Conservation (phyloP, 2,113 vertebrate species). For the Cyphomyrus plagiostoma region DNA sequence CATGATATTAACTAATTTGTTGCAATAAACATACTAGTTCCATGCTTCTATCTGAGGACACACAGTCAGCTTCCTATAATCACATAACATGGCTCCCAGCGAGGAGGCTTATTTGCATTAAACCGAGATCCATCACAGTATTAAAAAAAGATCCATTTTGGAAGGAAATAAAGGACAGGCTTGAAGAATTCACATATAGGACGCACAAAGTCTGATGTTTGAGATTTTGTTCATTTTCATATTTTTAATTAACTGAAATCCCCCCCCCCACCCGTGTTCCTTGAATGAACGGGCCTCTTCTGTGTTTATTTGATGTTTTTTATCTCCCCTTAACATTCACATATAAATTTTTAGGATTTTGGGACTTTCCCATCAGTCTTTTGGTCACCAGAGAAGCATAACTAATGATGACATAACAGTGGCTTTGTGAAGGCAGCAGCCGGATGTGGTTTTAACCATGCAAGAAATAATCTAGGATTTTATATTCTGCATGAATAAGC, state of each 20-base stretch:
- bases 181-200: slow-evolving; percentile 33
- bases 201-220: slow-evolving; percentile 41
- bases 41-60: neutral
- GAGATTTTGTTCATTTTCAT: slow-evolving; percentile 66
- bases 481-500: slow-evolving; percentile 62
- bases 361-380: slow-evolving; percentile 60
- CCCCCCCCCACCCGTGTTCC: slow-evolving; percentile 44
- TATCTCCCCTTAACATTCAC: slow-evolving; percentile 64
- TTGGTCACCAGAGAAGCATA: slow-evolving; percentile 66
- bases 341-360: slow-evolving; percentile 51
- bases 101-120: slow-evolving; percentile 30
- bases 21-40: neutral
- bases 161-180: slow-evolving; percentile 40
- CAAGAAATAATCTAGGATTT: slow-evolving; percentile 66
- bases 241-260: slow-evolving; percentile 64
- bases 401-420: slow-evolving; percentile 68
- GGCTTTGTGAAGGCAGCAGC: slow-evolving; percentile 58
- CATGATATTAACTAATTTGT: neutral
- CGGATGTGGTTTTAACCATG: slow-evolving; percentile 64
- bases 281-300: slow-evolving; percentile 50
- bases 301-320: slow-evolving; percentile 56
- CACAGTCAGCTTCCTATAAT: neutral
- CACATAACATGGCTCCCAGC: neutral
- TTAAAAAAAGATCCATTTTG: slow-evolving; percentile 24
- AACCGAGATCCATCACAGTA: neutral